Percentiles rank a stretch among this genome's conserved stretches.
phyloP scores from a whole-genome alignment of 92 coral and sea anemone genomes.

The Paramuricea clavata region DNA sequence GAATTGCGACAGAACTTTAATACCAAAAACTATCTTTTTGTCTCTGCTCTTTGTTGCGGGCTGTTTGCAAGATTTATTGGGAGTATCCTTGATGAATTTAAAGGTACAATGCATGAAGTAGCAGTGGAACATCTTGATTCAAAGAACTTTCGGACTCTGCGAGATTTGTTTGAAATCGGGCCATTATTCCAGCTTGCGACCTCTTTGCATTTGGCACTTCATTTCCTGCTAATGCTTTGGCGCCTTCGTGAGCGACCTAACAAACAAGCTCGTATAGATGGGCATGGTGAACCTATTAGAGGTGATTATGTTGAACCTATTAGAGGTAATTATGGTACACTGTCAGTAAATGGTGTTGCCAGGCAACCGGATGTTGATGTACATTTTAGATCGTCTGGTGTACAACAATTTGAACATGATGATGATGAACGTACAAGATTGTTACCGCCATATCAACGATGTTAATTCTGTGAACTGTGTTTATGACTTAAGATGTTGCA shows the following conservation, averaged over 20 bases:
- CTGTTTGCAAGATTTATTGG: slow-evolving; percentile 37
- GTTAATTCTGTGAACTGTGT: background rate
- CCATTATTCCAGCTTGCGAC: slow-evolving; percentile 47
- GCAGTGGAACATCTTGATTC: slow-evolving; percentile 8
- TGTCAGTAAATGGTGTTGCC: too few species aligned
- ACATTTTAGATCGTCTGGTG: too few species aligned
- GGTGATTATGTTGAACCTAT: too few species aligned
- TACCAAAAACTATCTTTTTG: background rate
- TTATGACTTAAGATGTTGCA: too few species aligned
- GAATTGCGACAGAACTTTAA: slow-evolving; percentile 8
- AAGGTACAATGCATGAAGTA: slow-evolving; percentile 27
- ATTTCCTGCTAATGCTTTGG: slow-evolving; percentile 27
- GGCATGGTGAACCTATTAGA: too few species aligned
- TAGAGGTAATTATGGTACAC: too few species aligned
- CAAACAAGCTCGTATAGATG: too few species aligned
- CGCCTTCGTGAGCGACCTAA: slow-evolving; percentile 3
- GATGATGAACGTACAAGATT: background rate
- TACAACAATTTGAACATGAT: too few species aligned
- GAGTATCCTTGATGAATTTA: slow-evolving; percentile 38
- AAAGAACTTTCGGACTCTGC: slow-evolving; percentile 22
- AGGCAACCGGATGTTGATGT: too few species aligned
- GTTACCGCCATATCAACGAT: background rate
- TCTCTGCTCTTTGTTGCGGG: slow-evolving; percentile 35
- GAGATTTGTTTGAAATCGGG: slow-evolving; percentile 40
- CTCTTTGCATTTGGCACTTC: slow-evolving; percentile 33